Evolutionary conservation across 2,888 invertebrate genomes (phyloP), one percentile per base, ranked within the genome.

Genomic region (Ariolimax columbianus): DNA sequence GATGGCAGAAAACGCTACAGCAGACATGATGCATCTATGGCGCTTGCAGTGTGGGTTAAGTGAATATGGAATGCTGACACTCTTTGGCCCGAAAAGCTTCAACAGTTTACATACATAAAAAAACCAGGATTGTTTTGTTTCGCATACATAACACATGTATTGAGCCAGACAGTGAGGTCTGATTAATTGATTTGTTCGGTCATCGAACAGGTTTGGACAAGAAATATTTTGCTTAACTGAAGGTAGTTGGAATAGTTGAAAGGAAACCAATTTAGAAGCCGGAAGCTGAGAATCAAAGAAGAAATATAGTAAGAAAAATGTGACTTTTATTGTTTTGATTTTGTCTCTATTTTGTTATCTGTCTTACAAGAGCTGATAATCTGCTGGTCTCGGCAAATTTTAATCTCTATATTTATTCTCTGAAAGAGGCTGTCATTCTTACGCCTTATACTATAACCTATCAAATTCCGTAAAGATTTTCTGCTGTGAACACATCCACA

Each of bases 61-160:
- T 79, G 66, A 66, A 66, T 79, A 79, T 91, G 92, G 92, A 92
- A 92, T 92, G 92, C 89, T 91, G 84, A 88, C 89, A 90, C 91
- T 91, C 92, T 91, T 91, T 92, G 91, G 91, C 92, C 91, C 89
- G 90, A 87, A 89, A 90, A 73, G 75, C 66, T 77, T 63, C 68
- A 40, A 47, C 78, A 59, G 36, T 59, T 23, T 33, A 33, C n/a
- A n/a, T n/a, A n/a, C n/a, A n/a, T n/a, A 3, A 33, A 75, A 36
- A 51, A 14, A 51, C 33, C 9, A 78, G 26, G 33, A 55, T 26
- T 30, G 26, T n/a, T 30, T 66, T n/a, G 14, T 6, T 33, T 14
- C 23, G 30, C 78, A 78, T 17, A 63, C 63, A 63, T 38, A 59
- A 75, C 33, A 19, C 30, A 75, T 51, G 19, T 75, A 75, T 47